Evolutionary conservation across 2,888 invertebrate genomes (phyloP), one percentile per base, ranked within the genome.

Genomic region (Congeria kusceri): DNA sequence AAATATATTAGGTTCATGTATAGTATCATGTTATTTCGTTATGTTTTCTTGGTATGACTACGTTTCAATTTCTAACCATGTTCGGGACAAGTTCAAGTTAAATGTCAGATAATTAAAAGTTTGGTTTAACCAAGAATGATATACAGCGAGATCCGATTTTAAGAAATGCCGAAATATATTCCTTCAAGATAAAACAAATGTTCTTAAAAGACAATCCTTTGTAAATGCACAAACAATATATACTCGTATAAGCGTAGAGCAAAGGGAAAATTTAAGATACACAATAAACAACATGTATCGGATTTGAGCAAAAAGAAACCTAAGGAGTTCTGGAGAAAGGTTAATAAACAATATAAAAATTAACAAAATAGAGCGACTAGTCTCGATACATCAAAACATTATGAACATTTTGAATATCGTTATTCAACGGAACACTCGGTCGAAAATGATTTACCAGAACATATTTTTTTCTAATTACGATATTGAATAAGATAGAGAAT

Each of bases 111-210:
- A n/a, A n/a, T n/a, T n/a, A n/a, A n/a, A n/a, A n/a, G n/a, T n/a
- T n/a, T 39, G 39, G 39, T 39, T 39, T 39, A 39, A 39, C 39
- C 39, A 39, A 39, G 39, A 39, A 39, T 39, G 39, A 3, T 1
- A 11, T 39, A 13, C 15, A 39, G 39, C 39, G 15, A 39, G 39
- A 28, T n/a, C 28, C 20, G 32, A 70, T 13, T 70, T 70, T 20
- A 62, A 70, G 23, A 47, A 63, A 69, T 25, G 27, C 25, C 49
- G 70, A 49, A 70, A 70, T 23, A 5, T 15, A 56, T 70, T 56
- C 56, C 5, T 69, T 0, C 61, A 28, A 49, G 20, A 70, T 44
- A 70, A 70, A 69, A n/a, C 7, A 1, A 59, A 49, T 23, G 29
- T 1, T 18, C 5, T 23, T 32, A 28, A 47, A 46, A 61, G 62